Conservation (phyloP, 2,888 invertebrate genomes). For the Bruchidius siliquastri region DNA sequence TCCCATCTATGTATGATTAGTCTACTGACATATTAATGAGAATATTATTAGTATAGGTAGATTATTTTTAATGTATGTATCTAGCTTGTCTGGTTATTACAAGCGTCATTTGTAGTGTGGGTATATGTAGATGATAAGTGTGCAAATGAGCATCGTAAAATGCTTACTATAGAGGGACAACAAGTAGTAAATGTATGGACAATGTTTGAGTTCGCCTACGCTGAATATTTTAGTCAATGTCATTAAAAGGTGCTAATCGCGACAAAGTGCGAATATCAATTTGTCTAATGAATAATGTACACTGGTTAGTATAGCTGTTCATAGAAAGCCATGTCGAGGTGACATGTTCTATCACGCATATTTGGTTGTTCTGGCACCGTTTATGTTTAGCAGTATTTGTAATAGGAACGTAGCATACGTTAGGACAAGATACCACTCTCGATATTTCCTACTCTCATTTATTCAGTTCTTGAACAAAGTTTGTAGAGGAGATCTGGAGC, state of each 20-base stretch:
- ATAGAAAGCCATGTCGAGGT: background rate
- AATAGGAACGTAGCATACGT: background rate
- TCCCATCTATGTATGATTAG: background rate
- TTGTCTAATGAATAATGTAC: background rate
- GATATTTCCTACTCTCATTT: too few relatives aligned
- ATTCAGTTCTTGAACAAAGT: too few relatives aligned
- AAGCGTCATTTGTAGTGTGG: background rate
- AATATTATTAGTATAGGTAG: background rate
- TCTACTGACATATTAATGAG: background rate
- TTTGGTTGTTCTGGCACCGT: background rate
- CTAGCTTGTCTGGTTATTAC: background rate
- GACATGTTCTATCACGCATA: background rate
- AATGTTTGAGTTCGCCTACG: background rate
- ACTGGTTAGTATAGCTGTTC: background rate
- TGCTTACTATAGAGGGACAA: background rate
- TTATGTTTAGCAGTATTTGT: background rate
- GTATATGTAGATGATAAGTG: background rate
- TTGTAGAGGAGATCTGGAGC: too few relatives aligned
- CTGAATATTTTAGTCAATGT: background rate
- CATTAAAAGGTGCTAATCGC: background rate
- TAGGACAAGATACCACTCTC: too few relatives aligned
- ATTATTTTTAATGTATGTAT: background rate
- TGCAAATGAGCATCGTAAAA: background rate
- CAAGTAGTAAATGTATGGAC: background rate
- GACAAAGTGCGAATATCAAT: background rate